Percentiles rank a stretch among this genome's conserved stretches.
Conservation (phyloP, 53 echinoderm and acorn worm genomes). For the Echinometra lucunter region DNA sequence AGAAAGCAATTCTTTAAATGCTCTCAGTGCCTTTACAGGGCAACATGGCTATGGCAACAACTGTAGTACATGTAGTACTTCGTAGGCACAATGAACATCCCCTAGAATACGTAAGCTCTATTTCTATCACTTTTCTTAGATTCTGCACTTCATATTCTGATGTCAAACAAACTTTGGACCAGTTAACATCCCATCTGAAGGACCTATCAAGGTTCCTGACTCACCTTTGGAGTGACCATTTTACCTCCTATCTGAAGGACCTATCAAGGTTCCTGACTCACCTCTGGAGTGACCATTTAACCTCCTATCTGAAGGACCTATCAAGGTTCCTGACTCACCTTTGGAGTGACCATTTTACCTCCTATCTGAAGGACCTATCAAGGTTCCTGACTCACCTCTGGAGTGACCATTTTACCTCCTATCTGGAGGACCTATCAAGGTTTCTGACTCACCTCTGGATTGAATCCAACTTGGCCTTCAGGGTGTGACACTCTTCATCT, state of each 20-base stretch:
- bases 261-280: background rate
- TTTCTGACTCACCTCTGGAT: slow-evolving; percentile 79
- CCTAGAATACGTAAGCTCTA: too few relatives aligned
- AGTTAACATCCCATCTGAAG: background rate
- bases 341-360: slow-evolving; percentile 68
- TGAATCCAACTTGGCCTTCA: slow-evolving; percentile 74
- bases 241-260: background rate
- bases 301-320: background rate
- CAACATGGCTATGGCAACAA: too few relatives aligned
- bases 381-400: slow-evolving; percentile 75
- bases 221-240: slow-evolving; percentile 86
- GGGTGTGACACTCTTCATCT: slow-evolving; percentile 83
- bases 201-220: background rate
- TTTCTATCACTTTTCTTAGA: too few relatives aligned
- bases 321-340: slow-evolving; percentile 66
- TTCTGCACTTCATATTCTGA: background rate
- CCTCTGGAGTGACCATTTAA: slow-evolving; percentile 82
- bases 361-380: background rate
- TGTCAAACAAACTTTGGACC: background rate
- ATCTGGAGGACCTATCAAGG: background rate
- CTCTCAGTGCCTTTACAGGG: too few relatives aligned
- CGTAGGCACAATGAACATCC: too few relatives aligned
- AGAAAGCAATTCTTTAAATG: too few relatives aligned
- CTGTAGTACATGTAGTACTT: too few relatives aligned
- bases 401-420: slow-evolving; percentile 36